Base-by-base conservation (phyloP, 2,797 vertebrate species). In the Channa striata region DNA sequence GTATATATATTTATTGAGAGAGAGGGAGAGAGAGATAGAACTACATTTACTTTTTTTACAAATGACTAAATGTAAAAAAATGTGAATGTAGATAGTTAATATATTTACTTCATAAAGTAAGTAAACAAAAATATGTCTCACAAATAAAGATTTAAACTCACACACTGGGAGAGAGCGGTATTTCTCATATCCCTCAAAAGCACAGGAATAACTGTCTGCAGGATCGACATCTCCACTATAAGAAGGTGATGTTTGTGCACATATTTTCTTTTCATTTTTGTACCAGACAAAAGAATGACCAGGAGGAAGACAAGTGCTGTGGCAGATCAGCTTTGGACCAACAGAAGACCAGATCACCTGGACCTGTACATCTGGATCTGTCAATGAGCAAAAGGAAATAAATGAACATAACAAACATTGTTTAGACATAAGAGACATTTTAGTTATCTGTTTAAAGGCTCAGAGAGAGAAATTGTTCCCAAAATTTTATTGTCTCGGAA, bases 271-370 rank as follows among this genome's bases (percentile, higher is more conserved):
- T 47, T 43, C 49, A 47, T 69, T 61, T 42, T 25, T 70, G 36
- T 48, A 60, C 68, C 68, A 81, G 67, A 37, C 9, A 17, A 51
- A 78, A 5, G 16, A 8, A 68, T 0, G 10, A n/a, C 0, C 43
- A 34, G 23, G 1, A 52, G 10, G 13, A 42, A 2, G 0, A 5
- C 69, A 81, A 23, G 21, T 81, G 78, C 47, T 76, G 13, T 11
- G 36, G 46, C 78, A 77, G 7, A 8, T 33, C 46, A 64, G 67
- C 47, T 67, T 17, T 58, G 43, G 50, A 9, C 7, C 0, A 0
- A 7, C 17, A 4, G 9, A 36, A 42, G 8, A 13, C 23, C 34
- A 39, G 13, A 17, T 46, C 57, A 70, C 67, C 36, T 47, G 34
- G 14, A 71, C 36, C 59, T 23, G 59, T 5, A 62, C 11, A 42